These are phyloP conservation scores for Zaprionus bogoriensis DNA, from an alignment of 2,888 invertebrate genomes.

Conservation along the genomic window DNA sequence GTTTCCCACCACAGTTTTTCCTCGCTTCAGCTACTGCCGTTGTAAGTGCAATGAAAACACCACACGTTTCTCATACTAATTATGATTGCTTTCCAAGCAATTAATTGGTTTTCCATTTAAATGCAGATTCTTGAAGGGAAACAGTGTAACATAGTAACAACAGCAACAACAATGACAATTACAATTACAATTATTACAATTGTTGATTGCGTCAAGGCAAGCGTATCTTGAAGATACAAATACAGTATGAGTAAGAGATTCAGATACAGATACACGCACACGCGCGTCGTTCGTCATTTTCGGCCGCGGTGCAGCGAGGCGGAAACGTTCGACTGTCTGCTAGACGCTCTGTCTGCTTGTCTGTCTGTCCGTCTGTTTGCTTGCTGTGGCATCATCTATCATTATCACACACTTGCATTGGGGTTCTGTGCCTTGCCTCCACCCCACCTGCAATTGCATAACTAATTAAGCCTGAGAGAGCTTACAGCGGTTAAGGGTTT, in stretches of 20 bases:
- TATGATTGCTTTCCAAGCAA: conserved; percentile 40
- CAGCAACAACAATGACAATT: conserved; percentile 6
- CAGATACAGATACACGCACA: neutral
- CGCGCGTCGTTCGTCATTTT: neutral
- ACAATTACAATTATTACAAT: conserved; percentile 23
- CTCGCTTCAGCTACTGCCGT: conserved; percentile 2
- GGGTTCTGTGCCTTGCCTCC: neutral
- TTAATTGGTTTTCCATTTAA: conserved; percentile 43
- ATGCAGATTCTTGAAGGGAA: conserved; percentile 25
- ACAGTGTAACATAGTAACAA: too few species aligned
- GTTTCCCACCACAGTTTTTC: conserved; percentile 40
- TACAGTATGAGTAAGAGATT: conserved; percentile 17
- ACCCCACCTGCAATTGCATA: conserved; percentile 15
- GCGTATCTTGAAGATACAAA: conserved; percentile 62
- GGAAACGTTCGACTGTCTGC: neutral
- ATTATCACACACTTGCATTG: neutral
- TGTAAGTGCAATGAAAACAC: conserved; percentile 48
- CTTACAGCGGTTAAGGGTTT: too few species aligned
- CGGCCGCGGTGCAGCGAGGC: conserved; percentile 28
- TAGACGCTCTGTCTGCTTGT: neutral
- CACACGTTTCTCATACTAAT: conserved; percentile 31
- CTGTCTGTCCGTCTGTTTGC: neutral
- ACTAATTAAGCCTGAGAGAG: conserved; percentile 7
- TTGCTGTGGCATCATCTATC: neutral
- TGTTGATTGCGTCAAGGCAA: conserved; percentile 60